phyloP scores from a whole-genome alignment of 2,888 invertebrate species.

The Drosophila maculinotata region DNA sequence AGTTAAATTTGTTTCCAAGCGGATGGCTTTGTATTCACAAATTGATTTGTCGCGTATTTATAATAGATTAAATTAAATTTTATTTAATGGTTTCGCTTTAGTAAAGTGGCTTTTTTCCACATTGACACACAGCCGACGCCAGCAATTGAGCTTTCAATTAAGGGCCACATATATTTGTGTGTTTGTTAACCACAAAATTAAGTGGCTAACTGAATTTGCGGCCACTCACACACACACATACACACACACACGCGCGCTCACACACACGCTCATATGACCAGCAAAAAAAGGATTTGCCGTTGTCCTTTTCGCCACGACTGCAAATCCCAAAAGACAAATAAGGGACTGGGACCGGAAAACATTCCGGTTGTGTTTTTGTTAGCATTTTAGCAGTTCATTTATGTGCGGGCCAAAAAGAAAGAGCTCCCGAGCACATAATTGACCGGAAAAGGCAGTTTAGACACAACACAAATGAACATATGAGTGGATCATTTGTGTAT shows the following conservation, averaged over 20 bases:
- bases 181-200: conserved; percentile 81
- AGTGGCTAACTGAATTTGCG: conserved; percentile 82
- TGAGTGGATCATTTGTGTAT: conserved; percentile 38
- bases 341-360: conserved; percentile 54
- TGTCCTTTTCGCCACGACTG: conserved; percentile 59
- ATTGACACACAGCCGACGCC: conserved; percentile 20
- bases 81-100: conserved; percentile 18
- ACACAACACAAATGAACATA: conserved; percentile 43
- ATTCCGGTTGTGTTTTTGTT: conserved; percentile 67
- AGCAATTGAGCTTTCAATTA: conserved; percentile 73
- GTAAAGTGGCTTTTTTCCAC: conserved; percentile 2
- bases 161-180: conserved; percentile 39
- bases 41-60: conserved; percentile 36
- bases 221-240: conserved; percentile 52
- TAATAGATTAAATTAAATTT: conserved; percentile 35
- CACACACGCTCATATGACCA: conserved; percentile 6
- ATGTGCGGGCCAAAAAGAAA: conserved; percentile 41
- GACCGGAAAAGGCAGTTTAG: conserved; percentile 72
- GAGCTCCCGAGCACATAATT: conserved; percentile 41
- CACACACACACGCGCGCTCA: conserved; percentile 27
- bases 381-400: conserved; percentile 78
- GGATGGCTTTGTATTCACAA: background rate
- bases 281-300: conserved; percentile 38
- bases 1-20: background rate
- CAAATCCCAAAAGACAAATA: conserved; percentile 69